Base-by-base conservation (phyloP, 2,113 vertebrate species). In the Haplochromis vanheusdeni region DNA sequence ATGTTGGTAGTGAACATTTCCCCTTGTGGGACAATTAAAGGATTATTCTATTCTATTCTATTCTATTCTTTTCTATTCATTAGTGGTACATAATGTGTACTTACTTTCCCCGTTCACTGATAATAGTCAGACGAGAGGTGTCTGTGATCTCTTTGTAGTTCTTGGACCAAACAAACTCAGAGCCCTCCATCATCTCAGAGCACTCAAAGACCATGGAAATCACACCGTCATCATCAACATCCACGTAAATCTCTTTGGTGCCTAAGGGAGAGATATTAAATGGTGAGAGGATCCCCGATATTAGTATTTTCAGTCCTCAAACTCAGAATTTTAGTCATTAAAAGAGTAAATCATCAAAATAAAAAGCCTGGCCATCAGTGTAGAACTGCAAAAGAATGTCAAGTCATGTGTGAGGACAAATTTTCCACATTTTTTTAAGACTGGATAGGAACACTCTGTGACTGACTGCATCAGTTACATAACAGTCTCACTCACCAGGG, bases 161-260 rank as follows among this genome's bases (percentile, higher is more conserved):
- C 96, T 99, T 99, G 86, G 97, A 98, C 98, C 99, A 99, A 93
- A 97, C 80, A 85, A 99, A 99, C 91, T 98, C 93, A 28, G 98
- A 99, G 81, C 96, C 96, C 80, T 97, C 96, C 35, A 94, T 95
- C 97, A 98, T 97, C 92, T 98, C 95, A 52, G 98, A 97, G 95
- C 98, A 99, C 93, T 99, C 98, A 16, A 98, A 99, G 91, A 97
- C 96, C 97, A 99, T 91, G 60, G 98, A 99, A 95, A 99, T 98
- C 3, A 98, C 92, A 58, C 98, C 99, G 11, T 98, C 92, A n/a
- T 99, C 98, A 89, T 99, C 98, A n/a, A 99, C 98, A 21, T 96
- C 95, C 68, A 98, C 97, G 47, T 97, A 95, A 55, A 99, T 94
- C 90, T 99, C 98, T 75, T 98, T 98, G 89, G 97, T 99, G 95